These are phyloP conservation scores for Rhinichthys osculus DNA, from an alignment of 2,797 vertebrate genomes.

Conservation along the genomic window DNA sequence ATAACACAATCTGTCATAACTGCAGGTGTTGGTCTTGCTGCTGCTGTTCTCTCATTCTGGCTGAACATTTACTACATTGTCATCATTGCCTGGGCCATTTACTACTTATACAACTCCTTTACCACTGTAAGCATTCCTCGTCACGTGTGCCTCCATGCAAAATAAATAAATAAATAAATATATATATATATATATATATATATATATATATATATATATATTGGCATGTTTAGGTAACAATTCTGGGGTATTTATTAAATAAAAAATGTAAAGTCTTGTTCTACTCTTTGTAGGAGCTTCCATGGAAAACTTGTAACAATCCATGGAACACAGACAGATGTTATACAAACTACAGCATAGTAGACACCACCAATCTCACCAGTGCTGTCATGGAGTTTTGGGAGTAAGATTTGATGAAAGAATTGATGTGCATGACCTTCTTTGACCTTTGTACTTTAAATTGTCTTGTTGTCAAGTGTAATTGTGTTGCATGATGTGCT, in stretches of 20 bases:
- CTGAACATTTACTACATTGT: conserved; percentile 99
- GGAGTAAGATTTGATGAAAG: conserved; percentile 87
- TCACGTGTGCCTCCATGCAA: background rate
- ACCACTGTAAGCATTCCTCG: conserved; percentile 86
- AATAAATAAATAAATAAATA: background rate
- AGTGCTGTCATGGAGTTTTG: conserved; percentile 96
- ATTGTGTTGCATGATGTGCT: conserved; percentile 67
- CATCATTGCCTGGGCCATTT: conserved; percentile 98
- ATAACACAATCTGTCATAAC: conserved; percentile 51
- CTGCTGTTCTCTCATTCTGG: conserved; percentile 97
- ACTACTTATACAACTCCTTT: conserved; percentile 98
- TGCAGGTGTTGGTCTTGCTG: conserved; percentile 96
- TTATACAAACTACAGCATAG: conserved; percentile 93
- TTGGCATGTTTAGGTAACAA: background rate
- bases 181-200: too few relatives aligned
- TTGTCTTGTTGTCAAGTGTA: conserved; percentile 58
- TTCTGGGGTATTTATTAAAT: background rate
- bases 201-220: too few relatives aligned
- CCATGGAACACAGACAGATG: conserved; percentile 96
- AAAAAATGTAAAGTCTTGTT: conserved; percentile 19
- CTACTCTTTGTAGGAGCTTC: conserved; percentile 83
- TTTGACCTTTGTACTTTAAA: conserved; percentile 23
- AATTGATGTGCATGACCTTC: background rate
- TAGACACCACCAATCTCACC: conserved; percentile 93
- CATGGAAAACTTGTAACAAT: conserved; percentile 96